A percentile compares a stretch with the other conserved stretches of the same genome.
These are phyloP conservation scores for Syrista parreyssii DNA, from an alignment of 2,888 invertebrate species.

Conservation along the genomic window DNA sequence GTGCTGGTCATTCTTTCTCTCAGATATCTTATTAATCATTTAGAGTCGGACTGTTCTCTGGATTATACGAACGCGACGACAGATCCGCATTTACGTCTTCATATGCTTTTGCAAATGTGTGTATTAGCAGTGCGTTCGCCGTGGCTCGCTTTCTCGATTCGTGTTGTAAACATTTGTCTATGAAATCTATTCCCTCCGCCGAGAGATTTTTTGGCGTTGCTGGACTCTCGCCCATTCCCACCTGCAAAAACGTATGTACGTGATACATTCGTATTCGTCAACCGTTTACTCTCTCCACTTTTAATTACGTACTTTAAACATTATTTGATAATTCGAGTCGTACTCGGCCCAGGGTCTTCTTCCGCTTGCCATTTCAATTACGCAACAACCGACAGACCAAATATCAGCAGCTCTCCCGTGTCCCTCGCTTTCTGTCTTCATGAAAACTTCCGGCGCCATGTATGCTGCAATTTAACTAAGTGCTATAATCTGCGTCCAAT, in stretches of 20 bases:
- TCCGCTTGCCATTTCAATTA: slow-evolving; percentile 95
- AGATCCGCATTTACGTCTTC: slow-evolving; percentile 56
- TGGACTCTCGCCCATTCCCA: slow-evolving; percentile 91
- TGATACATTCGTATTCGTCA: not conserved
- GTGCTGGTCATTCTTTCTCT: not conserved
- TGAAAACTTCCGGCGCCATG: slow-evolving; percentile 97
- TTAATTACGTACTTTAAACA: slow-evolving; percentile 72
- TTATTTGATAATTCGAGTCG: slow-evolving; percentile 94
- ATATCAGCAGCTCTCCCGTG: slow-evolving; percentile 95
- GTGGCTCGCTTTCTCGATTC: slow-evolving; percentile 80
- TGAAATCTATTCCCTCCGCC: slow-evolving; percentile 85
- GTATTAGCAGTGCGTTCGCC: slow-evolving; percentile 77
- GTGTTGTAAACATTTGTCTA: slow-evolving; percentile 82
- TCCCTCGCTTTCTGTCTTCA: slow-evolving; percentile 80
- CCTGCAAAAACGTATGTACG: slow-evolving; percentile 70
- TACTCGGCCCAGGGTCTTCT: slow-evolving; percentile 94
- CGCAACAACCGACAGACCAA: slow-evolving; percentile 96
- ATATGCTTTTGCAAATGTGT: slow-evolving; percentile 75
- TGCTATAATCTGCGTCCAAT: not conserved
- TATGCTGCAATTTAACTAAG: slow-evolving; percentile 75
- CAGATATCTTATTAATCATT: not conserved
- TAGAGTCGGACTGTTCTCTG: not conserved
- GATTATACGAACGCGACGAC: slow-evolving; percentile 15
- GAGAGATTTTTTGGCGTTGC: slow-evolving; percentile 80
- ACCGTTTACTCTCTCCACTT: not conserved